Percentiles rank a stretch among this genome's conserved stretches.
Evolutionary conservation across 2,113 vertebrate species (phyloP).

Genomic region (Pangasianodon hypophthalmus): DNA sequence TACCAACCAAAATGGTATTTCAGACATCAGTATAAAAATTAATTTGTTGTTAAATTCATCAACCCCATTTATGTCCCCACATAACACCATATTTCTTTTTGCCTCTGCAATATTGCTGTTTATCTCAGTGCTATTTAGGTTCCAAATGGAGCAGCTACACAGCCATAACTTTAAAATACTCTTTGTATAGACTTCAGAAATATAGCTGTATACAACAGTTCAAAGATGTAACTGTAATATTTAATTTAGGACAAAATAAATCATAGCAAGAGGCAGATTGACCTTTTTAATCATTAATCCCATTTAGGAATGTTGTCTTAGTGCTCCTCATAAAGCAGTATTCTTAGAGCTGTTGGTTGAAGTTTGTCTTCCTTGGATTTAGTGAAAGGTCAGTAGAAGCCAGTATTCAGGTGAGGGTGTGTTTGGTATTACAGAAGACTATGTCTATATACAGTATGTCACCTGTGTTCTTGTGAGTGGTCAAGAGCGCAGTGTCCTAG

Average conservation of each 20-base stretch:
- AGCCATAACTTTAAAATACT: not conserved
- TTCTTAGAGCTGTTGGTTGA: not conserved
- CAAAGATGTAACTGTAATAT: not conserved
- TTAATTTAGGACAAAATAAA: not conserved
- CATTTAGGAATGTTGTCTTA: not conserved
- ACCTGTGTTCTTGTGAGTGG: slow-evolving; percentile 9
- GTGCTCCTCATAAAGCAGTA: not conserved
- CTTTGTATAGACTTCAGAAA: not conserved
- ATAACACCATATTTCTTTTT: not conserved
- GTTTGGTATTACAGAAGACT: not conserved
- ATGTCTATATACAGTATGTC: not conserved
- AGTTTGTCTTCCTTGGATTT: not conserved
- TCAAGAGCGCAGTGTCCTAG: slow-evolving; percentile 26
- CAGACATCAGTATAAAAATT: not conserved
- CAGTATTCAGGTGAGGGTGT: not conserved
- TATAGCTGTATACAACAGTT: not conserved
- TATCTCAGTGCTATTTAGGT: not conserved
- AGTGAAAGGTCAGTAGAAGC: not conserved
- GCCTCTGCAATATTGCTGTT: not conserved
- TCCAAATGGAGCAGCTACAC: not conserved
- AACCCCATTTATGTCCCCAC: not conserved
- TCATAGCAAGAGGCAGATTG: not conserved
- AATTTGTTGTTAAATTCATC: slow-evolving; percentile 4
- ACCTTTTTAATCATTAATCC: not conserved
- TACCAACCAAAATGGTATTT: not conserved